Conservation (phyloP, 2,888 invertebrate species). For the Lycia hirtaria region DNA sequence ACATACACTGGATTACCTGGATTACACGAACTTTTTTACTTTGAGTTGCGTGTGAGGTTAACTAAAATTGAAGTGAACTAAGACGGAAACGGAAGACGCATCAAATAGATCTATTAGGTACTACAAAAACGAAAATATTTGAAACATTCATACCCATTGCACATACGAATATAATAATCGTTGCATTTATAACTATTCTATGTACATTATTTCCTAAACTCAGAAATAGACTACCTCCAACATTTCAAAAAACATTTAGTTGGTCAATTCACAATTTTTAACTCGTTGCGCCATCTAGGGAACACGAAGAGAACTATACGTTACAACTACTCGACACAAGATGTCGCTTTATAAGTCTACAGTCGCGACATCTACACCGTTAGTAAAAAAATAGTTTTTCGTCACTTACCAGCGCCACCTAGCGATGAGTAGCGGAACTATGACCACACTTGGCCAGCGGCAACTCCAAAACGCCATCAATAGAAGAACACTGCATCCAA, state of each 20-base stretch:
- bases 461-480: conserved; percentile 74
- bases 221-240: no score
- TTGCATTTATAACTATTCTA: no score
- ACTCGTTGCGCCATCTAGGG: conserved; percentile 58
- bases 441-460: conserved; percentile 62
- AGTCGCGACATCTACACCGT: conserved; percentile 20
- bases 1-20: no score
- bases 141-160: no score
- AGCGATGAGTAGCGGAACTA: conserved; percentile 63
- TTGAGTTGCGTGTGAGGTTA: no score
- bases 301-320: conserved; percentile 24
- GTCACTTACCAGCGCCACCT: conserved; percentile 73
- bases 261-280: background rate
- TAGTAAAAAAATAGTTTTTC: background rate
- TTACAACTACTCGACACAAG: conserved; percentile 55
- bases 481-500: conserved; percentile 81
- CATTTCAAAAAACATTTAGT: conserved; percentile 17
- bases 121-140: no score
- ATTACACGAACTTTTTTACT: no score
- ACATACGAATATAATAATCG: no score
- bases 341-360: conserved; percentile 47
- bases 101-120: no score
- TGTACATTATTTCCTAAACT: no score
- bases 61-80: no score
- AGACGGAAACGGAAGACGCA: no score